Evolutionary conservation across 2,888 invertebrate species (phyloP), one percentile per base, ranked within the genome.

Genomic region (Melipona beecheii): DNA sequence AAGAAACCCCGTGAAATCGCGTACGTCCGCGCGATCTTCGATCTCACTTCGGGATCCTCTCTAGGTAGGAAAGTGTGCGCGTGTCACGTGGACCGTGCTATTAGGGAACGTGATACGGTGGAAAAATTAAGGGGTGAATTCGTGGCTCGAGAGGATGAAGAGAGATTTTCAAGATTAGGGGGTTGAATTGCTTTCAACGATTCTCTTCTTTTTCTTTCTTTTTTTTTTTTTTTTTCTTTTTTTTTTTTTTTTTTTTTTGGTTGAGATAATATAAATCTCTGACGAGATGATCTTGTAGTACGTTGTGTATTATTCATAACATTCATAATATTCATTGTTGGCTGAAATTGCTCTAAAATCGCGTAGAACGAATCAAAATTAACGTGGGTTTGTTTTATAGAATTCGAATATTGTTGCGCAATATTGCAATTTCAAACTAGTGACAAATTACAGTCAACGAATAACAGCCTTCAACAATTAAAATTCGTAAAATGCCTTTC

Each of bases 1-100:
- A 83, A 84, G 82, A 79, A 87, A 75, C 24, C 43, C 54, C 70
- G 60, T 49, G 69, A 73, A 58, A 60, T 43, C 72, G 27, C 31
- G 31, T n/a, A 49, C 50, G 27, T 43, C 5, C 43, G 72, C 52
- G 56, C 31, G 66, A 66, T 74, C 75, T 72, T 56, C 31, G 71
- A 81, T 76, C 69, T 27, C 27, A 13, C 78, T n/a, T 60, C 76
- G 52, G 19, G 72, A 54, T 11, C 4, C 17, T 13, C 19, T 27
- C 27, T 27, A 27, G 21, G 27, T 2, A 36, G 13, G 56, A 54
- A 36, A 65, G 81, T 70, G 68, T 5, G 13, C 3, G 68, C 13
- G 75, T 74, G 62, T 24, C 15, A 31, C 43, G 79, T 52, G 79
- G 24, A 73, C 68, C 49, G 24, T n/a, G 52, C 43, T 60, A 60